A percentile compares a stretch with the other conserved stretches of the same genome.
These are phyloP conservation scores for Zosterops lateralis DNA, from an alignment of 2,113 vertebrate species.

Conservation along the genomic window DNA sequence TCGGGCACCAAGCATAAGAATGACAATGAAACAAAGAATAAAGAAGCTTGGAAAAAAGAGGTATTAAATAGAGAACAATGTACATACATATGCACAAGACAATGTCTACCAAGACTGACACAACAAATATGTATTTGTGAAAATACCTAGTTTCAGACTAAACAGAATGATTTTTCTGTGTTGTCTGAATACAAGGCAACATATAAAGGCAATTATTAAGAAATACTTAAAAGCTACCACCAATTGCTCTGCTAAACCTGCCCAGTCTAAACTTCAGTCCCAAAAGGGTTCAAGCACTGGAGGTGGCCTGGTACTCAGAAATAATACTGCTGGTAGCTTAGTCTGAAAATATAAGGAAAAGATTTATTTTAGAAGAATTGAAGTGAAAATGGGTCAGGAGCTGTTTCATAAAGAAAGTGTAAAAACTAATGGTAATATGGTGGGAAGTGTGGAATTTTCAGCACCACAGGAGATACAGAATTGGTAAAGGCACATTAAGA, in stretches of 20 bases:
- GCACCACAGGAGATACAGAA: background rate
- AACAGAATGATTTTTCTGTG: background rate
- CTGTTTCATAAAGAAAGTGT: background rate
- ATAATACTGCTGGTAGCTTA: background rate
- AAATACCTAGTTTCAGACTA: background rate
- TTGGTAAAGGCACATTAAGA: background rate
- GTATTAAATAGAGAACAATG: background rate
- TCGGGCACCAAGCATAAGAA: background rate
- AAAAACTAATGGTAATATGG: background rate
- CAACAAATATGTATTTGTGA: background rate
- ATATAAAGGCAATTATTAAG: background rate
- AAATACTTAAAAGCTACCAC: background rate
- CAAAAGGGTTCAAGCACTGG: background rate
- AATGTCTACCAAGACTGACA: background rate
- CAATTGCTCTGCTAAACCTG: background rate
- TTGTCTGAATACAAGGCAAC: background rate
- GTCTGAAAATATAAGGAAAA: background rate
- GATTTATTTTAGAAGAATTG: background rate
- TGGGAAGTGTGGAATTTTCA: slow-evolving; percentile 1
- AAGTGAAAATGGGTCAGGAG: slow-evolving; percentile 17
- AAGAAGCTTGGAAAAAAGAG: background rate
- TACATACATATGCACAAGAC: background rate
- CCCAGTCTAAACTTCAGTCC: background rate
- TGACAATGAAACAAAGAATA: background rate
- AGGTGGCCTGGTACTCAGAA: background rate